Evolutionary conservation across 1,140 invertebrate species (phyloP), one percentile per base, ranked within the genome.

Genomic region (Scylla paramamosain): DNA sequence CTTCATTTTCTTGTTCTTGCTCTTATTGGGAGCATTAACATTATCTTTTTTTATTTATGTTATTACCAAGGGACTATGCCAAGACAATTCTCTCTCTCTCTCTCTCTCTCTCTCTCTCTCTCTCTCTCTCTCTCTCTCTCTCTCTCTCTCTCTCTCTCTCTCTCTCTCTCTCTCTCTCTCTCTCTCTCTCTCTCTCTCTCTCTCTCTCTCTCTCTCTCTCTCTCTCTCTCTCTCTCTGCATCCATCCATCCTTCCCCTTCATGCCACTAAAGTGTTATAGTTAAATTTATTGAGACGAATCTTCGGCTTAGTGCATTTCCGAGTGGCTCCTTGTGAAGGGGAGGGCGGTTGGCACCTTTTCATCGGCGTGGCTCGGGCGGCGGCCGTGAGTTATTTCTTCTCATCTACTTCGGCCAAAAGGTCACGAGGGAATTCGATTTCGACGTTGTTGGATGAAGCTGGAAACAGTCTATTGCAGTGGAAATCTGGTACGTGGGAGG

Each of bases 281-380:
- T 77, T n/a, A n/a, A n/a, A 77, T 77, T 77, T 77, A 77, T 77
- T 77, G 67, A 77, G 67, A 77, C 67, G n/a, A 77, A 77, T 77
- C 20, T n/a, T n/a, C n/a, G 20, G 67, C 67, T 77, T 77, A 77
- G 67, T 77, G 67, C 67, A 77, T 77, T 77, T 77, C 20, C 67
- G 67, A 77, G 25, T 77, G 67, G 67, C 20, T 77, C 2, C 6
- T 7, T 12, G 12, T 77, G 67, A 77, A n/a, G 25, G 67, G 20
- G 25, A n/a, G 20, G 67, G 67, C 67, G 67, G 16, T 77, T 77
- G 67, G n/a, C 67, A n/a, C 20, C 67, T n/a, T 77, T 77, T 77
- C 67, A 77, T 77, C 67, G 67, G 67, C 67, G 67, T n/a, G 67
- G 25, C 67, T 77, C 67, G 1, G 67, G 16, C 67, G 2, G 67